Percentiles rank a stretch among this genome's conserved stretches.
Evolutionary conservation across 2,113 vertebrate species (phyloP).

Genomic region (Smithornis capensis): DNA sequence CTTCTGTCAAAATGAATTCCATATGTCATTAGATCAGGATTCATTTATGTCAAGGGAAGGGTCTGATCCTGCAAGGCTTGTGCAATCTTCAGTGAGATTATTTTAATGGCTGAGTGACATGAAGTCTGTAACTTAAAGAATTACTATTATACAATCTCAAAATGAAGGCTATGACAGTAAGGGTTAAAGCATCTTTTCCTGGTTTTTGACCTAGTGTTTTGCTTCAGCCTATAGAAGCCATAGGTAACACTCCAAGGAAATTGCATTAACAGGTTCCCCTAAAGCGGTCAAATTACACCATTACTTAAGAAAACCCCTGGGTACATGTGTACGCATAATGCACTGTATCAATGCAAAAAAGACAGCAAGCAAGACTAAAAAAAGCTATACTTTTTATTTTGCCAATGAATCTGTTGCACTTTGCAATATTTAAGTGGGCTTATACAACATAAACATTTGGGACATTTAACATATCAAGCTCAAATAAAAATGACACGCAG

Average conservation of each 20-base stretch:
- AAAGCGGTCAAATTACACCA: constrained; percentile 66
- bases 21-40: constrained; percentile 46
- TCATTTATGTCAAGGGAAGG: constrained; percentile 29
- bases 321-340: background rate
- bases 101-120: background rate
- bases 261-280: constrained; percentile 61
- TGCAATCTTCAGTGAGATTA: background rate
- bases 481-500: constrained; percentile 74
- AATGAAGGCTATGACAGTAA: background rate
- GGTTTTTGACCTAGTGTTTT: constrained; percentile 1
- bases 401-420: constrained; percentile 71
- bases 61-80: background rate
- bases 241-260: constrained; percentile 61
- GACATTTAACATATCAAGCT: constrained; percentile 82
- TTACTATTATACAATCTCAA: background rate
- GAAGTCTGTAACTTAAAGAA: background rate
- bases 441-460: constrained; percentile 71
- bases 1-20: constrained; percentile 67
- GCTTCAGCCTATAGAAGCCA: constrained; percentile 38
- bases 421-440: constrained; percentile 73
- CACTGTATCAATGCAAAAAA: constrained; percentile 15
- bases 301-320: constrained; percentile 48
- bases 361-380: constrained; percentile 12
- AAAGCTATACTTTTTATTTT: constrained; percentile 55
- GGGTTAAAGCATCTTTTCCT: constrained; percentile 50